These are phyloP conservation scores for Heterodera schachtii DNA, from an alignment of 1,140 invertebrate species.

Conservation along the genomic window DNA sequence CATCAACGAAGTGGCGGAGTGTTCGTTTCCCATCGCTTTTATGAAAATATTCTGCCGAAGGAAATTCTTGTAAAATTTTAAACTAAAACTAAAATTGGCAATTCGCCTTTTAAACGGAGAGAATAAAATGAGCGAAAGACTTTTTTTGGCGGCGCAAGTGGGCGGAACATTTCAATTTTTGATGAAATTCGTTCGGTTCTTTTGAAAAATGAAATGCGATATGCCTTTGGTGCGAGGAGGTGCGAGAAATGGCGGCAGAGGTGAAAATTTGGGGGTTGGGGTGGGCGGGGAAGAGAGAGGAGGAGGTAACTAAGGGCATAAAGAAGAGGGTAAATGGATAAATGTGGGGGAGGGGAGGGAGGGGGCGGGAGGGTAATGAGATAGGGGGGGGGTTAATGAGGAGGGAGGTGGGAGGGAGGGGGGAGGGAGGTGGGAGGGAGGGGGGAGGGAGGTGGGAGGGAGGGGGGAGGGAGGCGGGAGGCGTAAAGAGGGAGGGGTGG, in stretches of 20 bases:
- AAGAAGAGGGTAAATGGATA: too few species aligned
- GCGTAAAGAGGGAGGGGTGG: too few species aligned
- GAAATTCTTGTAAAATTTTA: too few species aligned
- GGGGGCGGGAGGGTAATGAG: too few species aligned
- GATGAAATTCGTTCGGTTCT: neutral
- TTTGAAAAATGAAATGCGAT: neutral
- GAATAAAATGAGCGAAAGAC: neutral
- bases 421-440: neutral
- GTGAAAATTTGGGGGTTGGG: neutral
- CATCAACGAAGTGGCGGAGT: neutral
- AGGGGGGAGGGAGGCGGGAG: too few species aligned
- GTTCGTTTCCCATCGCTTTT: neutral
- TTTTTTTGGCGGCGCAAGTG: neutral
- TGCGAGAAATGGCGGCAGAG: too few species aligned
- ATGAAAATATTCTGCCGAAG: neutral
- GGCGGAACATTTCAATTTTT: neutral
- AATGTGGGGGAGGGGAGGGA: too few species aligned
- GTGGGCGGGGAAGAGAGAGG: neutral
- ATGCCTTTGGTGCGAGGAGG: neutral
- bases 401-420: neutral
- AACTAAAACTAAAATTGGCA: too few species aligned
- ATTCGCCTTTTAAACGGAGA: too few species aligned
- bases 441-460: too few species aligned
- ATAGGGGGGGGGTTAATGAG: too few species aligned
- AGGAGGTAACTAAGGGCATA: too few species aligned